Evolutionary conservation across 2,797 vertebrate genomes (phyloP).

Genomic region (Pangasius macronema): DNA sequence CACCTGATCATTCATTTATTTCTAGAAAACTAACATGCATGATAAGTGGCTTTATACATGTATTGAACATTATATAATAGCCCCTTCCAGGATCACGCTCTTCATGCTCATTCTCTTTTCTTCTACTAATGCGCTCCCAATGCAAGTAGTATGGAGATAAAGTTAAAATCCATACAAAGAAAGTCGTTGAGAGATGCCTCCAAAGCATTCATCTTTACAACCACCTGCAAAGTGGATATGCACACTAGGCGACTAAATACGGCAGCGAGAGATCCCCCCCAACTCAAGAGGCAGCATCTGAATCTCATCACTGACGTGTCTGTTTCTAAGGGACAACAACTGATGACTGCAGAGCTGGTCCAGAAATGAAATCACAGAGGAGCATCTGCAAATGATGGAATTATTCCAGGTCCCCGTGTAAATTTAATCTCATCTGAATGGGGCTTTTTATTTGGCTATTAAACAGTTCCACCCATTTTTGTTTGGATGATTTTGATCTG

Average conservation of each 20-base stretch:
- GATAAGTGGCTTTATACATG: not conserved
- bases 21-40: not conserved
- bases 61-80: too few species aligned
- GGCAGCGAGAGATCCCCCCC: not conserved
- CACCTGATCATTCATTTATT: not conserved
- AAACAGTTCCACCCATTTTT: too few species aligned
- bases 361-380: not conserved
- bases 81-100: not conserved
- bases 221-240: not conserved
- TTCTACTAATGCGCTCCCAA: not conserved
- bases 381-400: not conserved
- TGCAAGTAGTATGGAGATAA: not conserved
- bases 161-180: not conserved
- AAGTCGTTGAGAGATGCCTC: not conserved
- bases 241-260: not conserved
- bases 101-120: not conserved
- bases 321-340: not conserved
- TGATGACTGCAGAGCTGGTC: not conserved
- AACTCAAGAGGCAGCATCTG: slow-evolving; percentile 6
- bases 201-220: not conserved
- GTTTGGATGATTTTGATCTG: too few species aligned
- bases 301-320: not conserved
- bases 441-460: not conserved
- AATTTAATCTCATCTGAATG: not conserved
- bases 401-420: not conserved